phyloP scores from a whole-genome alignment of 2,113 vertebrate genomes.

The Ictidomys tridecemlineatus region DNA sequence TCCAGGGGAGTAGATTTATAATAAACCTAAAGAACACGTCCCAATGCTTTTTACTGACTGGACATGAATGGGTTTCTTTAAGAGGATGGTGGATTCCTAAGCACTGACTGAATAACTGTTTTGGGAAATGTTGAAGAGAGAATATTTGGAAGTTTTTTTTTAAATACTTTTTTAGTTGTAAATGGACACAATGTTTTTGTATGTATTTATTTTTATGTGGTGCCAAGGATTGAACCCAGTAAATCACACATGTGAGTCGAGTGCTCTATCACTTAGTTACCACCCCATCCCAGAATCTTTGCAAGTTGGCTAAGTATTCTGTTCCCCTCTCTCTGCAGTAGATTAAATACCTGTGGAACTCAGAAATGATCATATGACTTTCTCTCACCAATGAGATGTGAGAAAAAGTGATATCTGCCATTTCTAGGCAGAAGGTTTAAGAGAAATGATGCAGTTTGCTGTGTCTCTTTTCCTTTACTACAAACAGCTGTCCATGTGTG shows the following conservation, averaged over 20 bases:
- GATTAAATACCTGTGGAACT: neutral
- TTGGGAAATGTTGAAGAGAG: neutral
- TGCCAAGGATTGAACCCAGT: no score
- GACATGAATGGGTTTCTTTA: neutral
- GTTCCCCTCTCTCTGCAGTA: neutral
- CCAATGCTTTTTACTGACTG: neutral
- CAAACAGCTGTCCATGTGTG: neutral
- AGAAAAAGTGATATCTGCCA: neutral
- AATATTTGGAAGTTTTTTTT: neutral
- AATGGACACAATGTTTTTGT: no score
- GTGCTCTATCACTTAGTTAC: no score
- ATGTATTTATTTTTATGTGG: no score
- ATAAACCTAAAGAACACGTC: neutral
- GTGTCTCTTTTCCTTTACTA: neutral
- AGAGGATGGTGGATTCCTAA: neutral
- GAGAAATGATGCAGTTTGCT: neutral
- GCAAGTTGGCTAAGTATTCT: neutral
- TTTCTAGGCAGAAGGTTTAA: neutral
- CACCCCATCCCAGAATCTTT: neutral
- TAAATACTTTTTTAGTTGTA: no score
- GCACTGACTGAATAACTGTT: neutral
- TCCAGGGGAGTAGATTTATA: no score
- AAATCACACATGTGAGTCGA: no score
- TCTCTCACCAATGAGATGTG: neutral
- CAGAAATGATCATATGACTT: neutral